phyloP scores from a whole-genome alignment of 1,140 invertebrate genomes.

The Drosophila ironensis region DNA sequence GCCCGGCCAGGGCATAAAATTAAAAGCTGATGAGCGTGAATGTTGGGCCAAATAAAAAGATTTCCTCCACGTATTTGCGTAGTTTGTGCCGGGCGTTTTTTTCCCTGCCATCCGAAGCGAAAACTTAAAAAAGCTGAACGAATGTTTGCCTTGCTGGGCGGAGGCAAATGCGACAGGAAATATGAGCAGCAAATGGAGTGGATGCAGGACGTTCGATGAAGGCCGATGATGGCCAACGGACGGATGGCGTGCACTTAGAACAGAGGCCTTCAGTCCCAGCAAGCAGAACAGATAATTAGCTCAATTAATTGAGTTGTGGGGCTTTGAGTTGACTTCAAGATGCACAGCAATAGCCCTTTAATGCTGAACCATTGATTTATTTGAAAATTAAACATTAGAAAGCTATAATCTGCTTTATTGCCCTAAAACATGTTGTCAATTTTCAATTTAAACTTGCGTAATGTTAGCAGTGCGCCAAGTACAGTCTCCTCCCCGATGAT shows the following conservation, averaged over 20 bases:
- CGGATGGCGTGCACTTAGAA: neutral
- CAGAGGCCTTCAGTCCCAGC: neutral
- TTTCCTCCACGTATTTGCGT: slow-evolving; percentile 72
- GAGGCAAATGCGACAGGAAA: slow-evolving; percentile 38
- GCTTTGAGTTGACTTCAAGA: neutral
- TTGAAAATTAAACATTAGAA: too few species aligned
- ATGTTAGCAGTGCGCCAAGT: too few species aligned
- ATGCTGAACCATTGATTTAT: too few species aligned
- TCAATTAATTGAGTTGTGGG: slow-evolving; percentile 1
- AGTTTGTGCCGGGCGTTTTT: slow-evolving; percentile 44
- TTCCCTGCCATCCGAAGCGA: neutral
- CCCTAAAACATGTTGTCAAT: too few species aligned
- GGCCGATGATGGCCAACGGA: slow-evolving; percentile 5
- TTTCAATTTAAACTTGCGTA: too few species aligned
- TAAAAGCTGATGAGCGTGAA: slow-evolving; percentile 81
- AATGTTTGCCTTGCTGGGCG: slow-evolving; percentile 20
- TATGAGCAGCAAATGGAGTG: slow-evolving; percentile 24
- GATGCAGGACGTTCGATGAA: slow-evolving; percentile 22
- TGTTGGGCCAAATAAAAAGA: slow-evolving; percentile 75
- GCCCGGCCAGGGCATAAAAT: slow-evolving; percentile 65
- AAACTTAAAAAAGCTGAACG: slow-evolving; percentile 1
- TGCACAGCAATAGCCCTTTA: neutral
- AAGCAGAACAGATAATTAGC: neutral
- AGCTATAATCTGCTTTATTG: too few species aligned
- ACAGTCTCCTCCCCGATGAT: slow-evolving; percentile 3